Base-by-base conservation (phyloP, 1,140 invertebrate species). In the Goniozus legneri region DNA sequence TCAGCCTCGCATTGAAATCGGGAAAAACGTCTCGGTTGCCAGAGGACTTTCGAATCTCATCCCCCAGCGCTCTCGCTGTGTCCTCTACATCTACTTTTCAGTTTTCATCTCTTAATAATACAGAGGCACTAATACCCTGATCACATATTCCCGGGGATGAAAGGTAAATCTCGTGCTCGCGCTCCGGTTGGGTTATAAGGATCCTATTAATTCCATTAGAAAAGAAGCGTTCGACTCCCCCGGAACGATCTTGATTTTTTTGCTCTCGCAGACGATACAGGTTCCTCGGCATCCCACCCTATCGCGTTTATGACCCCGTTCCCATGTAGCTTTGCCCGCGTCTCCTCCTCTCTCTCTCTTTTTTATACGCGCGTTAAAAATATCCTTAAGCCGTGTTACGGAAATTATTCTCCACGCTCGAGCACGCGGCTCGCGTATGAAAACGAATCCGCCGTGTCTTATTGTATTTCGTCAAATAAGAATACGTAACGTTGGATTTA, bases 121-220 rank as follows among this genome's bases (percentile, higher is more conserved):
- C 67, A 69, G 62, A 60, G 56, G 55, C 60, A 63, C 64, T 71
- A 73, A 75, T 73, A 75, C 71, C 69, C 67, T 73, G 73, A 75
- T 75, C 70, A 72, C 69, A 73, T 75, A 75, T 75, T 75, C 71
- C 61, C 49, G 24, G 60, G 62, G 58, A 71, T 75, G 65, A 71
- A 71, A 73, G 68, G 65, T 64, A 64, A 68, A 71, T 70, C 68
- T 66, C 63, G 27, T 42, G 56, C 57, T 55, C 63, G 27, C 45
- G 56, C 57, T 55, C 35, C 48, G 56, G 57, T 62, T 65, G 63
- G 61, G 67, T 72, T 71, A 70, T 69, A 69, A 61, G 59, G 58
- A 62, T 54, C 51, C n/a, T 53, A 62, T 62, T 62, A 62, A 62
- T 62, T 62, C 60, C 59, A 62, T 62, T 62, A 62, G 50, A 62